These are phyloP conservation scores for Ophion costatus DNA, from an alignment of 2,888 invertebrate genomes.

Conservation along the genomic window DNA sequence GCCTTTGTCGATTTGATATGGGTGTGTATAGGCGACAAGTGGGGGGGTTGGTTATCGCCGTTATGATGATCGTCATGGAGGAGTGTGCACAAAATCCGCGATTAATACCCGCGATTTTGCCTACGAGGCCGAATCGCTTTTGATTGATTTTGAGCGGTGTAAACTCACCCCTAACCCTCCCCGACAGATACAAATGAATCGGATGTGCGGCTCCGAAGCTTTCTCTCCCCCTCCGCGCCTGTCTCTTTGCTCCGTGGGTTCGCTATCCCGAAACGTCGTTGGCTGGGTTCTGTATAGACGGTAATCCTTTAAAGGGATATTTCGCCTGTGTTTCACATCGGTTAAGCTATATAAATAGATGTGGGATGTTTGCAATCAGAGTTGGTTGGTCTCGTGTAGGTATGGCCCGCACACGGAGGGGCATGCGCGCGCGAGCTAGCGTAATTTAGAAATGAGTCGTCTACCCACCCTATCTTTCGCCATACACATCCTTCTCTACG, in stretches of 20 bases:
- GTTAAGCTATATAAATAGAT: constrained; percentile 82
- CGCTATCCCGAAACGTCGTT: constrained; percentile 35
- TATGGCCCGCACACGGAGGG: constrained; percentile 55
- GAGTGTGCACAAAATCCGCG: constrained; percentile 66
- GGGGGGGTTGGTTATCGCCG: constrained; percentile 14
- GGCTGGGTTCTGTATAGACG: constrained; percentile 73
- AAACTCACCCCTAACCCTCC: constrained; percentile 68
- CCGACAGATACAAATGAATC: constrained; percentile 83
- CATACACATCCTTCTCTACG: constrained; percentile 6
- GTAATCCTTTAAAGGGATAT: constrained; percentile 83
- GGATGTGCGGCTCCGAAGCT: constrained; percentile 74
- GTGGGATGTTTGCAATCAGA: constrained; percentile 81
- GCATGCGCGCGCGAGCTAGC: constrained; percentile 57
- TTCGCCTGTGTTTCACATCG: constrained; percentile 80
- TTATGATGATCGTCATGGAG: constrained; percentile 37
- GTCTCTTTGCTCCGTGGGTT: constrained; percentile 30
- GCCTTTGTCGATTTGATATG: constrained; percentile 8
- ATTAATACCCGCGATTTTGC: constrained; percentile 78
- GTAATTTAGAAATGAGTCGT: constrained; percentile 79
- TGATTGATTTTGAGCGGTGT: constrained; percentile 81
- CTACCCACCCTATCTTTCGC: constrained; percentile 41
- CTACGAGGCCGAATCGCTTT: constrained; percentile 75
- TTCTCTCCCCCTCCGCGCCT: constrained; percentile 33
- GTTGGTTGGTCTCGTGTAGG: constrained; percentile 68
- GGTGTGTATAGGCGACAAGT: background rate